A percentile compares a stretch with the other conserved stretches of the same genome.
These are phyloP conservation scores for Aproaerema taeniolella DNA, from an alignment of 2,888 invertebrate species.

Conservation along the genomic window DNA sequence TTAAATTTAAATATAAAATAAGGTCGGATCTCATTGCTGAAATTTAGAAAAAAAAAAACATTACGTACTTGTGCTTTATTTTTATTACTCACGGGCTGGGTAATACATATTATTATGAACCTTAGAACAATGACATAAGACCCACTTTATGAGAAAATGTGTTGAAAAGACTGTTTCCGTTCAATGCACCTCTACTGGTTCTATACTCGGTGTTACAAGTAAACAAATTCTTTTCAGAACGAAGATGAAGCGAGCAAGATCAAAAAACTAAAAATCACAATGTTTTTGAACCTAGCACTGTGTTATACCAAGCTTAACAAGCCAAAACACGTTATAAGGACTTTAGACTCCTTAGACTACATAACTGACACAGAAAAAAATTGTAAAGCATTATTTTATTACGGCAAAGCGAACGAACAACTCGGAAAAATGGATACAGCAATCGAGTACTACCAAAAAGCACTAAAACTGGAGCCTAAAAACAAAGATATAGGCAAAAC, in stretches of 20 bases:
- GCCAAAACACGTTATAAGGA: conserved; percentile 49
- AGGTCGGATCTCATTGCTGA: no score
- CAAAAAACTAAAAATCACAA: conserved; percentile 41
- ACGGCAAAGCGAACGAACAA: conserved; percentile 47
- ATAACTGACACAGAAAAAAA: conserved; percentile 46
- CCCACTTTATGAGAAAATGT: no score
- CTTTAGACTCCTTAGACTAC: conserved; percentile 51
- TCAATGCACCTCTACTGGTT: no score
- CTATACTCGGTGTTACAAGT: no score
- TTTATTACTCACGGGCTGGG: no score
- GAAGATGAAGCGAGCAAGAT: conserved; percentile 36
- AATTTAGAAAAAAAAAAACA: no score
- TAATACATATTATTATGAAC: no score
- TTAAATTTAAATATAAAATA: no score
- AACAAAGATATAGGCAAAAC: conserved; percentile 57
- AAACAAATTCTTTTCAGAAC: no score
- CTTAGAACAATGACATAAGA: no score
- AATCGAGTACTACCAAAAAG: conserved; percentile 49
- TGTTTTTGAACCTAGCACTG: conserved; percentile 52
- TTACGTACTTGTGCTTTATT: no score
- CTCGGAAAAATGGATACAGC: conserved; percentile 48
- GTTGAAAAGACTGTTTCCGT: no score
- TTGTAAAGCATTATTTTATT: conserved; percentile 58
- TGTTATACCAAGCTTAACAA: conserved; percentile 57
- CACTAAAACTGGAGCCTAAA: conserved; percentile 58